Base-by-base conservation (phyloP, 2,888 invertebrate genomes). In the Cremastinae sp. region DNA sequence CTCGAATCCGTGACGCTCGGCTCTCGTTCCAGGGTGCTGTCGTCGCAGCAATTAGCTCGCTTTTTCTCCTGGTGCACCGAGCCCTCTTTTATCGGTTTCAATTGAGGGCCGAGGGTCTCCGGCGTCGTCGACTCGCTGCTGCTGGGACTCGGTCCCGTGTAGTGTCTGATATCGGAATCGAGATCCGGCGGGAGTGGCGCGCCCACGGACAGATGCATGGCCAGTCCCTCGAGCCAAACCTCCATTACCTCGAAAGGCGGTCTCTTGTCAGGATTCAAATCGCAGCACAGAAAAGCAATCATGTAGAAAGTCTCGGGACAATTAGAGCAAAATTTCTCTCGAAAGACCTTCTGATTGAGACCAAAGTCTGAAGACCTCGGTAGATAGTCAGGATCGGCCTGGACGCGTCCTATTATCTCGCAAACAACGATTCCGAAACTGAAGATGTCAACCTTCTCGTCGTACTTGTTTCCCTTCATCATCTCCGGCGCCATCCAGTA, bases 401-500 rank as follows among this genome's bases (percentile, higher is more conserved):
- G 95, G 3, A 98, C 97, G 49, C 98, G 93, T 0, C 98, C 98
- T 85, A 98, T 98, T 82, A 98, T 96, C 95, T 98, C 98, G 88
- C 98, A 98, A 2, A 98, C 91, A 75, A 98, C 95, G 80, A 98
- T 98, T 36, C 98, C 98, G 90, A 96, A 98, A 22, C 97, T 97
- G 90, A 98, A 98, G 76, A 98, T 95, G 86, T 98, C 98, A 0
- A 98, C 98, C 90, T 97, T 97, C 88, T 98, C 98, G 86, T 98
- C 98, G 89, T 98, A 98, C 80, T 96, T 96, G 85, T 96, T 96
- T 16, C 97, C 97, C 89, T 96, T 97, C 96, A 98, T 96, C 98
- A 98, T 98, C 90, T 98, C 98, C 0, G 98, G 98, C 0, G 98
- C 98, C 98, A 98, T 98, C 97, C 98, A 98, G 90, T 97, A 98